Evolutionary conservation across 2,888 invertebrate species (phyloP).

Genomic region (Erebia palarica): DNA sequence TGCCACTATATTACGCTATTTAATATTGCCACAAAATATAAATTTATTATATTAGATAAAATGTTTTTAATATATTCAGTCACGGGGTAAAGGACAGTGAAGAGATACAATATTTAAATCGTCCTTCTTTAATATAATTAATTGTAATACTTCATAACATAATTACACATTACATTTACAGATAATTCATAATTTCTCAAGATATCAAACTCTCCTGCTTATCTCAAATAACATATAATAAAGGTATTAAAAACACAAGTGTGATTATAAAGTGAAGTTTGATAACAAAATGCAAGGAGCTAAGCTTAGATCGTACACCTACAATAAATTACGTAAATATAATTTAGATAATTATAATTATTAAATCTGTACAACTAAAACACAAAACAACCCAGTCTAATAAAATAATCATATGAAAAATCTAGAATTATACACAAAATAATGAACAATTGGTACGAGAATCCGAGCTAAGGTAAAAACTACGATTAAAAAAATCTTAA

Average conservation of each 20-base stretch:
- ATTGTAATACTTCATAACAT: slow-evolving; percentile 82
- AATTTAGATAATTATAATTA: slow-evolving; percentile 72
- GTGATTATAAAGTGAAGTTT: slow-evolving; percentile 68
- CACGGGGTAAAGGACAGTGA: slow-evolving; percentile 38
- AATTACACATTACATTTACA: slow-evolving; percentile 81
- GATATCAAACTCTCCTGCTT: slow-evolving; percentile 77
- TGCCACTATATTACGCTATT: slow-evolving; percentile 31
- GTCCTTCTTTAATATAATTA: slow-evolving; percentile 80
- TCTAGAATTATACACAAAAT: slow-evolving; percentile 39
- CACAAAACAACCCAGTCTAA: slow-evolving; percentile 45
- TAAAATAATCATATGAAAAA: slow-evolving; percentile 37
- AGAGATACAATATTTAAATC: slow-evolving; percentile 70
- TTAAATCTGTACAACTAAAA: slow-evolving; percentile 71
- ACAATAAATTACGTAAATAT: slow-evolving; percentile 81
- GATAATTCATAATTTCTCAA: slow-evolving; percentile 81
- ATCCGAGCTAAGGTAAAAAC: slow-evolving; percentile 38
- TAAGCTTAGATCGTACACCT: slow-evolving; percentile 68
- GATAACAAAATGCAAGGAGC: slow-evolving; percentile 76
- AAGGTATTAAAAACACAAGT: slow-evolving; percentile 67
- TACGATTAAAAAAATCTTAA: slow-evolving; percentile 56
- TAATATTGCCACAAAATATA: slow-evolving; percentile 38
- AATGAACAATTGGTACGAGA: slow-evolving; percentile 37
- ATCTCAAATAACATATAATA: slow-evolving; percentile 68
- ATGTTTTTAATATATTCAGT: slow-evolving; percentile 37
- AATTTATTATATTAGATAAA: slow-evolving; percentile 31